Percentiles rank a stretch among this genome's conserved stretches.
Evolutionary conservation across 2,797 vertebrate genomes (phyloP).

Genomic region (Tokudaia tokunoshimensis): DNA sequence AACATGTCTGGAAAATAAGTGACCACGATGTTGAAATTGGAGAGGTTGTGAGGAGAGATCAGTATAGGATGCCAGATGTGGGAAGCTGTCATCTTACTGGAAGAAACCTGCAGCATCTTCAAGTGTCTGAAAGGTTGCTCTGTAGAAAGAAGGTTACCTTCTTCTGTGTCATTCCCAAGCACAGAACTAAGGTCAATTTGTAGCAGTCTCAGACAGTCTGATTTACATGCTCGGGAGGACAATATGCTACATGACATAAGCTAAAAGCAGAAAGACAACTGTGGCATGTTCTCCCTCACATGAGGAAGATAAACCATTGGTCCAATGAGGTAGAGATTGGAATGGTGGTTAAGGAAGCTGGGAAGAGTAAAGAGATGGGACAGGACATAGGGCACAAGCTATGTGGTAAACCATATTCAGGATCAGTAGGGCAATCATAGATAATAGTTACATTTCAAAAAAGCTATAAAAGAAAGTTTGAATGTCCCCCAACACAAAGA

Average conservation of each 20-base stretch:
- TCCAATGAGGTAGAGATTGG: too few species aligned
- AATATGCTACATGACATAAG: background rate
- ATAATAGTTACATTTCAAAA: background rate
- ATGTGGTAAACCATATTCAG: background rate
- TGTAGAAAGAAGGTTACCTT: background rate
- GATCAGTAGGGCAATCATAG: background rate
- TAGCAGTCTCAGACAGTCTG: background rate
- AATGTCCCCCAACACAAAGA: background rate
- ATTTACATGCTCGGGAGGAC: background rate
- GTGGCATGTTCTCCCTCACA: background rate
- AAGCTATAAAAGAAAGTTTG: background rate
- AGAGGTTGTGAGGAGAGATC: background rate
- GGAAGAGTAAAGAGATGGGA: background rate
- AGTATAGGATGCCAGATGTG: background rate
- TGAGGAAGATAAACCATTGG: background rate
- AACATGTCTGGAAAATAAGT: background rate
- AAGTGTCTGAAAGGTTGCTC: background rate
- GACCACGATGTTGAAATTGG: background rate
- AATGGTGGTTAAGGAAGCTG: background rate
- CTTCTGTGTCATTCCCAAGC: background rate
- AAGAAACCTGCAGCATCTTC: background rate
- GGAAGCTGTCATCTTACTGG: background rate
- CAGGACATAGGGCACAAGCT: accelerated
- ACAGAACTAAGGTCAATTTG: background rate
- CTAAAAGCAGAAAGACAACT: background rate